These are phyloP conservation scores for Ctenoplectra terminalis DNA, from an alignment of 1,140 invertebrate species.

Conservation along the genomic window DNA sequence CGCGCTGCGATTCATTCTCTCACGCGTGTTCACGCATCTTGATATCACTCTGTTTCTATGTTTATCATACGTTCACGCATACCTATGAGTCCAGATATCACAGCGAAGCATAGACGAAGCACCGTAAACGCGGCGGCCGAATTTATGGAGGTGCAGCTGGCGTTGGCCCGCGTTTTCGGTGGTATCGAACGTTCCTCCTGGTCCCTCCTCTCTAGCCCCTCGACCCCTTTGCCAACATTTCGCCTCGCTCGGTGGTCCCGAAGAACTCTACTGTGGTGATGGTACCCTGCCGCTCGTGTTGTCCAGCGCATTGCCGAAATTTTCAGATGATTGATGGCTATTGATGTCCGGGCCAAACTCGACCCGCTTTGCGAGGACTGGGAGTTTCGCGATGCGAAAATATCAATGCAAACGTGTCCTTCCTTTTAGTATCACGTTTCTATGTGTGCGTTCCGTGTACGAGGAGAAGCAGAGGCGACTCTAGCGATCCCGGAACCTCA, in stretches of 20 bases:
- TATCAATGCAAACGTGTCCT: neutral
- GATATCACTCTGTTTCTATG: neutral
- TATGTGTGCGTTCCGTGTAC: neutral
- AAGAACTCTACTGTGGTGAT: conserved; percentile 82
- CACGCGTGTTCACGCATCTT: neutral
- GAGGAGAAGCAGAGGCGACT: neutral
- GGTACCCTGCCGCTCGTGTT: conserved; percentile 81
- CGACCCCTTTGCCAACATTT: conserved; percentile 53
- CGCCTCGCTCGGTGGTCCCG: conserved; percentile 69
- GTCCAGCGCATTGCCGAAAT: conserved; percentile 83
- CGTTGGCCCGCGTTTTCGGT: conserved; percentile 74
- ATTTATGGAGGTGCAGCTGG: conserved; percentile 15
- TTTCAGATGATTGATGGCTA: conserved; percentile 83
- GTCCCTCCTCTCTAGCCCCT: conserved; percentile 52
- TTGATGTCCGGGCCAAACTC: conserved; percentile 79
- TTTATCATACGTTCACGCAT: neutral
- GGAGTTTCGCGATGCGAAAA: too few species aligned
- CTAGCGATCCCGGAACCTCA: neutral
- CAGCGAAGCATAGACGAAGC: conserved; percentile 6
- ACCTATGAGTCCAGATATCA: neutral
- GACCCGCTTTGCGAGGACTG: neutral
- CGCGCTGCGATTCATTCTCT: too few species aligned
- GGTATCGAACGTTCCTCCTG: conserved; percentile 73
- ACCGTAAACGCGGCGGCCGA: neutral
- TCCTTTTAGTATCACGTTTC: neutral